Evolutionary conservation across 2,113 vertebrate genomes (phyloP).

Genomic region (Thinocorus orbignyianus): DNA sequence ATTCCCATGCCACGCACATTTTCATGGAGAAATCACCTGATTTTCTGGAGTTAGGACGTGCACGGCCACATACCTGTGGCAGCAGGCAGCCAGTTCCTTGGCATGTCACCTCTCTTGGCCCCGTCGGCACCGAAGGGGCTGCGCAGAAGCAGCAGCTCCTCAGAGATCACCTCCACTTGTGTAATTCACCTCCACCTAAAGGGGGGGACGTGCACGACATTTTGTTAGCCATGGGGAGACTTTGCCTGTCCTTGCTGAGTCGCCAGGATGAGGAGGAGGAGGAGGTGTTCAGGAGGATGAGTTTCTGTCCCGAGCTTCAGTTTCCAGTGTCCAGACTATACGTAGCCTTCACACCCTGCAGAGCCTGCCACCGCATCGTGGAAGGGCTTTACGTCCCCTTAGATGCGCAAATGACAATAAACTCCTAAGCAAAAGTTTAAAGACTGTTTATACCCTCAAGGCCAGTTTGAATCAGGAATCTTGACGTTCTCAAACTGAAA

Average conservation of each 20-base stretch:
- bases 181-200: background rate
- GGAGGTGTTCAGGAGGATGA: background rate
- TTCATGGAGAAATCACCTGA: background rate
- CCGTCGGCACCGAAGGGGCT: rapidly evolving
- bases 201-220: background rate
- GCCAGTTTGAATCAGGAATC: background rate
- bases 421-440: background rate
- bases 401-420: background rate
- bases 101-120: rapidly evolving
- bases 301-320: background rate
- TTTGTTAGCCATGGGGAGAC: background rate
- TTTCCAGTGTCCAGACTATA: rapidly evolving
- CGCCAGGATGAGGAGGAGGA: background rate
- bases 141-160: background rate
- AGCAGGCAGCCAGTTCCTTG: background rate
- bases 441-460: background rate
- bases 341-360: rapidly evolving
- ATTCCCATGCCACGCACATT: background rate
- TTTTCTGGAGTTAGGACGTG: background rate
- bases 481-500: background rate
- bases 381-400: background rate
- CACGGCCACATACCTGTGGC: background rate
- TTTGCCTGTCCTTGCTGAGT: background rate
- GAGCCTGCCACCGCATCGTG: background rate
- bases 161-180: background rate